Conservation (phyloP, 2,888 invertebrate genomes). For the Hirtodrosophila cameraria region DNA sequence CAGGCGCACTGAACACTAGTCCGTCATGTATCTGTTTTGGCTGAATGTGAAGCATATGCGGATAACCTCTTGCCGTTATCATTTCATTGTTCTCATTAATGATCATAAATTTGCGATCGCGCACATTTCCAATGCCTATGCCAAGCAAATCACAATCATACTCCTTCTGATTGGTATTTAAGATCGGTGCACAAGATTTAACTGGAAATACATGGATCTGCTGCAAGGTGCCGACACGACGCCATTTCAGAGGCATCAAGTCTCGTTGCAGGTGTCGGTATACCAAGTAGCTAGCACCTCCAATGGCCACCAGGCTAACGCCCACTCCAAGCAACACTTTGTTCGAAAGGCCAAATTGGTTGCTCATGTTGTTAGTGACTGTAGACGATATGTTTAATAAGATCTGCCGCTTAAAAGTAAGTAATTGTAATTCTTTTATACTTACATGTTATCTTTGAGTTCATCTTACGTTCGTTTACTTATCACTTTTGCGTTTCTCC, state of each 20-base stretch:
- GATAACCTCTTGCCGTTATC: slow-evolving; percentile 80
- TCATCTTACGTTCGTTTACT: slow-evolving; percentile 4
- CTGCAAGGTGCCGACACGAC: slow-evolving; percentile 74
- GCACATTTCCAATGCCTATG: slow-evolving; percentile 62
- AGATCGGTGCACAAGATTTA: slow-evolving; percentile 79
- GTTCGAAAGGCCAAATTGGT: slow-evolving; percentile 19
- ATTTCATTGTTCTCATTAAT: slow-evolving; percentile 74
- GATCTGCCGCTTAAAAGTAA: background rate
- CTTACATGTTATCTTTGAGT: slow-evolving; percentile 3
- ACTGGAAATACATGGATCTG: slow-evolving; percentile 78
- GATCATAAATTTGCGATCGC: slow-evolving; percentile 81
- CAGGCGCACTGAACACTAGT: slow-evolving; percentile 85
- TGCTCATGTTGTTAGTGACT: slow-evolving; percentile 17
- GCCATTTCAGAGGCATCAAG: slow-evolving; percentile 80
- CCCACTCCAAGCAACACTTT: slow-evolving; percentile 57
- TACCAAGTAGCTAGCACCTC: slow-evolving; percentile 68
- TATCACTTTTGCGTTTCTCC: slow-evolving; percentile 8
- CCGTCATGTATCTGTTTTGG: slow-evolving; percentile 82
- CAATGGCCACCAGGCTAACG: slow-evolving; percentile 58
- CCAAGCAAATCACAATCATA: slow-evolving; percentile 79
- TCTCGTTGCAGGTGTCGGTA: slow-evolving; percentile 72
- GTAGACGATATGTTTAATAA: background rate
- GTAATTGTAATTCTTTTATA: background rate
- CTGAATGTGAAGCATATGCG: slow-evolving; percentile 75
- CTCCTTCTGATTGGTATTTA: slow-evolving; percentile 33